Evolutionary conservation across 1,140 invertebrate genomes (phyloP).

Genomic region (Tigriopus japonicus): DNA sequence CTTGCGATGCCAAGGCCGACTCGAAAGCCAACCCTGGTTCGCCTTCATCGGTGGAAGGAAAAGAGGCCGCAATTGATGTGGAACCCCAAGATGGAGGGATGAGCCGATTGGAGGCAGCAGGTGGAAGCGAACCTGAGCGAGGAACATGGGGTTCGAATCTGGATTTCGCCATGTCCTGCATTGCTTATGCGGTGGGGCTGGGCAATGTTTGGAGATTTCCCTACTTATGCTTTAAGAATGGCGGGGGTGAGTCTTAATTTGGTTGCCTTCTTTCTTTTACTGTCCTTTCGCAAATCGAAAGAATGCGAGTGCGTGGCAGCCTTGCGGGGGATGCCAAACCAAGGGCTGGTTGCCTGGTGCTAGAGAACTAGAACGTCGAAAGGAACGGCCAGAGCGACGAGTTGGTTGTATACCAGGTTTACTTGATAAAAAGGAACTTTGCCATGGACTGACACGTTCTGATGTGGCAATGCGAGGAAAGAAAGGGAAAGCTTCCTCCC

Average conservation of each 20-base stretch:
- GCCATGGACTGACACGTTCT: no score
- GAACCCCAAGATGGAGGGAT: no score
- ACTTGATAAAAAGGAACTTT: no score
- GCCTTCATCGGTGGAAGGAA: background rate
- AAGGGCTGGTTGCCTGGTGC: no score
- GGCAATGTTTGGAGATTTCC: conserved; percentile 85
- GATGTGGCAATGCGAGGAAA: no score
- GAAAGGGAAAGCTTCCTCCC: no score
- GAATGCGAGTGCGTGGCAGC: no score
- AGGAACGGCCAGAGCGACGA: no score
- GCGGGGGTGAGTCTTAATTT: conserved; percentile 43
- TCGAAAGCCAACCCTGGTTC: background rate
- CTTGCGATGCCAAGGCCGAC: background rate
- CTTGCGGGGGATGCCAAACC: no score
- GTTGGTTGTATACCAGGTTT: no score
- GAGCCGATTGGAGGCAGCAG: background rate
- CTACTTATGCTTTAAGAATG: conserved; percentile 69
- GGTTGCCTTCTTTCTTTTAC: background rate
- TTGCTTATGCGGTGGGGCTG: conserved; percentile 69
- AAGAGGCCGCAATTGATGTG: background rate
- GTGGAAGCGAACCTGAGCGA: conserved; percentile 23
- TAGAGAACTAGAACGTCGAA: no score
- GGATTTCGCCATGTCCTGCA: conserved; percentile 69
- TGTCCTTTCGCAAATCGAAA: no score
- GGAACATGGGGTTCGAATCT: conserved; percentile 72